A percentile compares a stretch with the other conserved stretches of the same genome.
Conservation (phyloP, 92 coral and sea anemone species). For the Pocillopora meandrina region DNA sequence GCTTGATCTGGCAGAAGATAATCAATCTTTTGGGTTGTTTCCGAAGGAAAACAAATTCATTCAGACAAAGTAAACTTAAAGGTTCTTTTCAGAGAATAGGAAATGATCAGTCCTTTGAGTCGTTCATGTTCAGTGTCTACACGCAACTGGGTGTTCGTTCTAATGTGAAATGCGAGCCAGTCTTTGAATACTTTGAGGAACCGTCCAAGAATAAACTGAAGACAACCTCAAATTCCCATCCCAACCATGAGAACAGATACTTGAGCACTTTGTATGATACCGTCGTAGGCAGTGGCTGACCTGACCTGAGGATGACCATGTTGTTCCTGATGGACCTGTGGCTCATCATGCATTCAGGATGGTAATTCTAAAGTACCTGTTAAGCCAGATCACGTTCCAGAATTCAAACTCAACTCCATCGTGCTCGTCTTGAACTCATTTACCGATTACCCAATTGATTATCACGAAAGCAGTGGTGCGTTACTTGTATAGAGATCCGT, state of each 20-base stretch:
- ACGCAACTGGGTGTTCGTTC: not conserved
- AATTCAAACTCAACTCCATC: not conserved
- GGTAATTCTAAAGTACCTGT: not conserved
- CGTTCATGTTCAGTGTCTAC: not conserved
- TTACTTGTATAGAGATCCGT: not conserved
- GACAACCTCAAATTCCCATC: not conserved
- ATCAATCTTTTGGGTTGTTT: not conserved
- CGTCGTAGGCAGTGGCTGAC: not conserved
- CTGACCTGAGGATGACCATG: not conserved
- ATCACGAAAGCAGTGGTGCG: not conserved
- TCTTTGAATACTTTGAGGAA: not conserved
- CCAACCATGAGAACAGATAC: not conserved
- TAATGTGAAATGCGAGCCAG: not conserved
- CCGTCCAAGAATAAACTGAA: not conserved
- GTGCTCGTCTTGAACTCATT: not conserved
- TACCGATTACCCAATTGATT: not conserved
- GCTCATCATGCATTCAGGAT: not conserved
- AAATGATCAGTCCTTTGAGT: not conserved
- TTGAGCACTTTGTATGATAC: not conserved
- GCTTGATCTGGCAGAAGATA: not conserved
- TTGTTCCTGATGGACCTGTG: conserved; percentile 1
- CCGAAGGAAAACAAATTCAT: not conserved
- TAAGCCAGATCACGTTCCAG: not conserved
- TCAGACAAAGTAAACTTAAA: not conserved
- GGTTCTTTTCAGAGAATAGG: not conserved